These are phyloP conservation scores for Epinephelus cyanopodus DNA, from an alignment of 2,113 vertebrate species.

Conservation along the genomic window DNA sequence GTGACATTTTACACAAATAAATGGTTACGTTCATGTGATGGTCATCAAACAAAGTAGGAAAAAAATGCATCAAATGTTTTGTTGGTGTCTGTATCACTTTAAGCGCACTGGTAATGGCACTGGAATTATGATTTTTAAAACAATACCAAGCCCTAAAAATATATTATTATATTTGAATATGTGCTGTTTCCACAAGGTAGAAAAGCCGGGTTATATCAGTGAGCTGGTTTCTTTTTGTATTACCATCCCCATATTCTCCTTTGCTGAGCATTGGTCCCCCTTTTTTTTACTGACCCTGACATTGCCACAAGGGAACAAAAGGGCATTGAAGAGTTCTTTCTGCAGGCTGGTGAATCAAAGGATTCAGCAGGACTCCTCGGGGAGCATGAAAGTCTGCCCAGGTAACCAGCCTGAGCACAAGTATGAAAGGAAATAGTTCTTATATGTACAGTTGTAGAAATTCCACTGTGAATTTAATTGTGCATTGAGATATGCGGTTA, in stretches of 20 bases:
- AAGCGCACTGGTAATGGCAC: too few species aligned
- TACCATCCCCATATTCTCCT: neutral
- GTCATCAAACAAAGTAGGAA: too few species aligned
- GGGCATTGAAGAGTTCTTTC: constrained; percentile 14
- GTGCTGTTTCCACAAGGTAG: neutral
- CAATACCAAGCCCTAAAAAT: too few species aligned
- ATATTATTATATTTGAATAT: rapidly evolving
- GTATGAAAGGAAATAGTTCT: constrained; percentile 9
- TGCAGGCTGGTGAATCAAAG: constrained; percentile 38
- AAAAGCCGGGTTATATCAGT: neutral
- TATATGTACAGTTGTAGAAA: neutral
- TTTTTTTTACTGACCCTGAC: constrained; percentile 23
- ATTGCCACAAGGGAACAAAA: constrained; percentile 48
- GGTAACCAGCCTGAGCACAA: constrained; percentile 6
- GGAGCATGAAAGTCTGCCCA: constrained; percentile 1
- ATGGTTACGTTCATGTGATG: too few species aligned
- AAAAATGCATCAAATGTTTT: too few species aligned
- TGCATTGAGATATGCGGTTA: constrained; percentile 14
- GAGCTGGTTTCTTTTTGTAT: neutral
- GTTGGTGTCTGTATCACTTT: too few species aligned
- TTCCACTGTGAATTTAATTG: neutral
- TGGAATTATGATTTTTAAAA: too few species aligned
- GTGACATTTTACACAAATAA: too few species aligned
- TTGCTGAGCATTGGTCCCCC: neutral
- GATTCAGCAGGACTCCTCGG: constrained; percentile 8